phyloP scores from a whole-genome alignment of 2,113 vertebrate genomes.

The Mesembrinibis cayennensis region DNA sequence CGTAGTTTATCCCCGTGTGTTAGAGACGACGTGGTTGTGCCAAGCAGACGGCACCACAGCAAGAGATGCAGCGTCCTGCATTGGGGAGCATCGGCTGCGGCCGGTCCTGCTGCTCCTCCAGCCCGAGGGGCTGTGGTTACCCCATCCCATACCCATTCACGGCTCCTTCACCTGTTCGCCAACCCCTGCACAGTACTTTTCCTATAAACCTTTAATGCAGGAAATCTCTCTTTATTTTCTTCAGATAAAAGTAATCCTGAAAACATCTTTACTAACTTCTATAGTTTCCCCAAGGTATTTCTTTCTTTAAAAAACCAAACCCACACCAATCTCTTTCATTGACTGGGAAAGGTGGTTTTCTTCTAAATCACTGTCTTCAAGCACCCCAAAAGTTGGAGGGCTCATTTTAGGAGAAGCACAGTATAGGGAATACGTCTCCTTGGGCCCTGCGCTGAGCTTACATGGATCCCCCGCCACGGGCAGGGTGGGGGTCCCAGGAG shows the following conservation, averaged over 20 bases:
- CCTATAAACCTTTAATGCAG: not conserved
- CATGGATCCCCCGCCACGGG: not conserved
- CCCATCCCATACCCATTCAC: accelerated
- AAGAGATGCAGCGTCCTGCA: not conserved
- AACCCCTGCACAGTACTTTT: not conserved
- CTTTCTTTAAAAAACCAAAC: not conserved
- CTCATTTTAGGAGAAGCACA: not conserved
- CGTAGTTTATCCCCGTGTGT: not conserved
- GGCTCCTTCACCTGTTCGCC: not conserved
- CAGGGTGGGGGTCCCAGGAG: not conserved
- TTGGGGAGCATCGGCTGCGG: accelerated
- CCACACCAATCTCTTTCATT: not conserved
- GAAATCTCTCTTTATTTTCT: not conserved
- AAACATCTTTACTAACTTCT: not conserved
- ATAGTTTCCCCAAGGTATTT: not conserved
- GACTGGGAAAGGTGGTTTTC: not conserved
- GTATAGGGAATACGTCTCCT: not conserved
- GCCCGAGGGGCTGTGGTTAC: accelerated
- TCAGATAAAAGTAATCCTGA: not conserved
- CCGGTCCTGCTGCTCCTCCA: not conserved
- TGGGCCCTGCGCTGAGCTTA: not conserved
- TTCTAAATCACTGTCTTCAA: not conserved
- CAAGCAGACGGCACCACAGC: not conserved
- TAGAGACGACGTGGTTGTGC: not conserved
- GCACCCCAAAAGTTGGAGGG: not conserved